Percentiles rank a stretch among this genome's conserved stretches.
phyloP scores from a whole-genome alignment of 2,888 invertebrate genomes.

The Caenorhabditis zanzibari region DNA sequence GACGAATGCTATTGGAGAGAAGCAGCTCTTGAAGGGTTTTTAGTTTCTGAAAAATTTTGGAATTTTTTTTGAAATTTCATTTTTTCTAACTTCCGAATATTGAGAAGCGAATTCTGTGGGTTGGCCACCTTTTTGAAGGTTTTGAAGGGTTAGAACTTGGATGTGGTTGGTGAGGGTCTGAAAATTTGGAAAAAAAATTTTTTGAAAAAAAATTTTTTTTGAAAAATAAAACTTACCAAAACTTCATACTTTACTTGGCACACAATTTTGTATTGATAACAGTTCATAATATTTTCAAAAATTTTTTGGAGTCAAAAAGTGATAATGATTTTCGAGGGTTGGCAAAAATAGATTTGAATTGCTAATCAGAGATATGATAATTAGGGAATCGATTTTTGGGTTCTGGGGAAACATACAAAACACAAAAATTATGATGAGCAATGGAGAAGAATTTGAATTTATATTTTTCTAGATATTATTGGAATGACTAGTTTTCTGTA shows the following conservation, averaged over 20 bases:
- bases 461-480: too few relatives aligned
- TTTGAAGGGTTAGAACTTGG: constrained; percentile 12
- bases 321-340: not conserved
- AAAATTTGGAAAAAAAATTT: not conserved
- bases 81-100: not conserved
- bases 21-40: constrained; percentile 6
- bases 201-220: not conserved
- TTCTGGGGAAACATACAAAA: too few relatives aligned
- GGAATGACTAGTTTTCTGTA: too few relatives aligned
- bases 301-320: not conserved
- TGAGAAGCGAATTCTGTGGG: not conserved
- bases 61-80: too few relatives aligned
- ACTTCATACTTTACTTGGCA: constrained; percentile 41
- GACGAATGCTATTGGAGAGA: not conserved
- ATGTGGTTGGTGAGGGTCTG: constrained; percentile 6
- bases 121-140: not conserved
- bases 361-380: too few relatives aligned
- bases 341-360: too few relatives aligned
- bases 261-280: constrained; percentile 32
- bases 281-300: constrained; percentile 22
- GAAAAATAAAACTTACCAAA: constrained; percentile 3
- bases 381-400: too few relatives aligned
- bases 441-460: too few relatives aligned
- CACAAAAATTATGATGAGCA: too few relatives aligned
- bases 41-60: constrained; percentile 21